Conservation (phyloP, 2,113 vertebrate genomes). For the Canis aureus region DNA sequence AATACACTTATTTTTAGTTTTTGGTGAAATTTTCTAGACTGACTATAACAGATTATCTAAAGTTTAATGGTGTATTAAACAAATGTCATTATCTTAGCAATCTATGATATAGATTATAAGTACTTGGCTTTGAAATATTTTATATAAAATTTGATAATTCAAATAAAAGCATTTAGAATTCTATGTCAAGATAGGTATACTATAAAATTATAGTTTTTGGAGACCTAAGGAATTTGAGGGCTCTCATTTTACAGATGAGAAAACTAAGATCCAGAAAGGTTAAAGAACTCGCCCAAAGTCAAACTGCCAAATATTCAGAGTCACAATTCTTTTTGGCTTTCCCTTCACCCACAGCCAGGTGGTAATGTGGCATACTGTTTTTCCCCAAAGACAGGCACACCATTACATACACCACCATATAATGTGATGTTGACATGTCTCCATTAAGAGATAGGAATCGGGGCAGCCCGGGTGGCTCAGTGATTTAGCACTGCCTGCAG, state of each 20-base stretch:
- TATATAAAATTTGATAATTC: constrained; percentile 28
- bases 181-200: background rate
- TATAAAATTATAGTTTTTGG: constrained; percentile 35
- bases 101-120: background rate
- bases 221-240: background rate
- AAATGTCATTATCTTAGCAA: constrained; percentile 23
- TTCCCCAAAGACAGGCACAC: background rate
- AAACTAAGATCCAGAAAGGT: background rate
- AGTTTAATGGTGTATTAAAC: background rate
- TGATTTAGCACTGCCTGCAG: no score
- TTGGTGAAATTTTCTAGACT: constrained; percentile 32
- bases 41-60: background rate
- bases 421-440: background rate
- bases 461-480: no score
- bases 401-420: background rate
- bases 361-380: background rate
- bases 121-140: constrained; percentile 20
- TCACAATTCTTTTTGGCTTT: background rate
- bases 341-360: background rate
- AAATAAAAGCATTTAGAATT: constrained; percentile 39
- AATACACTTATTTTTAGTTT: background rate
- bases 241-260: background rate
- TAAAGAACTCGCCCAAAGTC: background rate
- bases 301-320: background rate
- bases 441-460: background rate